Base-by-base conservation (phyloP, 2,888 invertebrate species). In the Colostygia pectinataria region DNA sequence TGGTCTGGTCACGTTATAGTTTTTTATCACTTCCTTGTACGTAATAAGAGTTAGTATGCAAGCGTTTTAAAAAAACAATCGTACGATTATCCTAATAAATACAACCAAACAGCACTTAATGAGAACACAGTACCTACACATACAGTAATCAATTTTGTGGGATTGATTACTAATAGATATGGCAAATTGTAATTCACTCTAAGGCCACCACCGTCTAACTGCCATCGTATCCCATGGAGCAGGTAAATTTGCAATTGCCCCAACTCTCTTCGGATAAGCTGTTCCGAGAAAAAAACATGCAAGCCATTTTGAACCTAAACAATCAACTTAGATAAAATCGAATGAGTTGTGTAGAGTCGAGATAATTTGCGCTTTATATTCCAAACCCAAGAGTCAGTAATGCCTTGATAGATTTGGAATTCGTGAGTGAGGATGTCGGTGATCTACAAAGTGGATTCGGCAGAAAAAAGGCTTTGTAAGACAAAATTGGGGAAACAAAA, bases 211-310 rank as follows among this genome's bases (percentile, higher is more conserved):
- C 55, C 53, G 59, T 47, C 60, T 59, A 62, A 65, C 67, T 65
- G 66, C 72, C 67, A 70, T 71, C 69, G 68, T 65, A 71, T 71
- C 66, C 64, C 63, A 57, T 55, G 52, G 61, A 68, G 74, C 83
- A 83, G 83, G 84, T 83, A 84, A 79, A 77, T 78, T 80, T 72
- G 78, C 79, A 74, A 77, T 72, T 71, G 72, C 65, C 75, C 65
- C 57, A 72, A 70, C 68, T 68, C 63, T 68, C 66, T 66, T 65
- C 60, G 62, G 58, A 61, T 59, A 66, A 68, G 59, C 65, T 63
- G 64, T 64, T 59, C 55, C 15, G 29, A 53, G 59, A 59, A 63
- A 55, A 63, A 70, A 70, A 68, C 64, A 56, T 65, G 63, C 66
- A 68, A 65, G 56, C 66, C 53, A 75, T 66, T 68, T 65, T 70